Evolutionary conservation across 2,113 vertebrate genomes (phyloP).

Genomic region (Dipodomys spectabilis): DNA sequence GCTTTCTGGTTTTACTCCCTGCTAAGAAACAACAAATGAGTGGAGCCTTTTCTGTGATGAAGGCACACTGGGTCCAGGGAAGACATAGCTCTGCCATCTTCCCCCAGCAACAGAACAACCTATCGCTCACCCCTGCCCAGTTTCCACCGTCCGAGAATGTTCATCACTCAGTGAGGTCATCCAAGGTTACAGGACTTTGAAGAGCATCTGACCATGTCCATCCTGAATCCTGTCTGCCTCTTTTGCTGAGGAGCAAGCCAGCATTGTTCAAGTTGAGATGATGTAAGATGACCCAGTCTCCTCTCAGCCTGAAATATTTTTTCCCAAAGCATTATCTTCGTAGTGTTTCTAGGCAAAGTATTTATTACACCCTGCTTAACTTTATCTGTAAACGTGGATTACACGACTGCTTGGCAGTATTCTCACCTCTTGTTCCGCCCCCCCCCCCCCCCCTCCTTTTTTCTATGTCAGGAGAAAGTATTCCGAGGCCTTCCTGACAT

Average conservation of each 20-base stretch:
- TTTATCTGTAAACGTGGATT: background rate
- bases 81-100: rapidly evolving
- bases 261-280: background rate
- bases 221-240: background rate
- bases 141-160: background rate
- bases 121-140: rapidly evolving
- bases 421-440: background rate
- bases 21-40: rapidly evolving
- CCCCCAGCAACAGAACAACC: rapidly evolving
- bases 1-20: background rate
- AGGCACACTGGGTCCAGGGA: rapidly evolving
- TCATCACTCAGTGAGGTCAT: background rate
- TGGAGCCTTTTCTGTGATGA: rapidly evolving
- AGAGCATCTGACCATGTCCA: background rate
- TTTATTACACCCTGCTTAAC: background rate
- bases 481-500: constrained; percentile 60
- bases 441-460: background rate
- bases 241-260: background rate
- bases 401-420: background rate
- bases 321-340: background rate
- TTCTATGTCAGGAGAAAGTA: constrained; percentile 49
- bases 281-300: background rate
- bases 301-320: background rate
- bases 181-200: background rate
- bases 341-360: background rate